phyloP scores from a whole-genome alignment of 2,113 vertebrate species.

The Trinectes maculatus region DNA sequence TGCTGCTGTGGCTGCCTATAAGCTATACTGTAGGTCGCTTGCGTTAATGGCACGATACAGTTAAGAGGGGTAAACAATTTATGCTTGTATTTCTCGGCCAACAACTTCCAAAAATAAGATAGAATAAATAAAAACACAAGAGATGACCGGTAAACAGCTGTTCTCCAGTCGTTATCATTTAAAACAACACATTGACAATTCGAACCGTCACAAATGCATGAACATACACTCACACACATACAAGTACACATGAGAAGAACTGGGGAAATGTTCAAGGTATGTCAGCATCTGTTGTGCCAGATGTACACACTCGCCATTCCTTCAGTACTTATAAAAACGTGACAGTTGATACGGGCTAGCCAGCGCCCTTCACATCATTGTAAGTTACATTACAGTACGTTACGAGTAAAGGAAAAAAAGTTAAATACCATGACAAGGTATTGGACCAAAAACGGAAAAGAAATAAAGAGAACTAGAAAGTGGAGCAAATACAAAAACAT shows the following conservation, averaged over 20 bases:
- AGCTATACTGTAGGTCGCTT: constrained; percentile 46
- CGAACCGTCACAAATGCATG: constrained; percentile 15
- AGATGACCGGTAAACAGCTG: constrained; percentile 35
- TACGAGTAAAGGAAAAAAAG: constrained; percentile 42
- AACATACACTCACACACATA: constrained; percentile 4
- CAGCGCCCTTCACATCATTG: constrained; percentile 70
- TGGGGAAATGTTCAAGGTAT: constrained; percentile 31
- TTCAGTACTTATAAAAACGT: constrained; percentile 59
- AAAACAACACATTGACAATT: constrained; percentile 34
- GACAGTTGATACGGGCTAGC: constrained; percentile 69
- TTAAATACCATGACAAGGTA: constrained; percentile 46
- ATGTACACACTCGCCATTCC: constrained; percentile 27
- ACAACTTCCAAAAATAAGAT: constrained; percentile 34
- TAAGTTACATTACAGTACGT: constrained; percentile 65
- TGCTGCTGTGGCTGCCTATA: constrained; percentile 28
- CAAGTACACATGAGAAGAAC: constrained; percentile 34
- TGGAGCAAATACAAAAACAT: constrained; percentile 61
- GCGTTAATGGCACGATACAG: constrained; percentile 70
- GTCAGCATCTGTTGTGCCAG: constrained; percentile 27
- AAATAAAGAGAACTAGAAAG: background rate
- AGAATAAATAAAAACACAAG: constrained; percentile 62
- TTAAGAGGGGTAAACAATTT: constrained; percentile 65
- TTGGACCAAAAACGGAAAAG: constrained; percentile 30
- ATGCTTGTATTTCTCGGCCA: background rate
- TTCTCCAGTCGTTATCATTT: constrained; percentile 38